Evolutionary conservation across 2,113 vertebrate genomes (phyloP), one percentile per base, ranked within the genome.

Genomic region (Nesogale talazaci): DNA sequence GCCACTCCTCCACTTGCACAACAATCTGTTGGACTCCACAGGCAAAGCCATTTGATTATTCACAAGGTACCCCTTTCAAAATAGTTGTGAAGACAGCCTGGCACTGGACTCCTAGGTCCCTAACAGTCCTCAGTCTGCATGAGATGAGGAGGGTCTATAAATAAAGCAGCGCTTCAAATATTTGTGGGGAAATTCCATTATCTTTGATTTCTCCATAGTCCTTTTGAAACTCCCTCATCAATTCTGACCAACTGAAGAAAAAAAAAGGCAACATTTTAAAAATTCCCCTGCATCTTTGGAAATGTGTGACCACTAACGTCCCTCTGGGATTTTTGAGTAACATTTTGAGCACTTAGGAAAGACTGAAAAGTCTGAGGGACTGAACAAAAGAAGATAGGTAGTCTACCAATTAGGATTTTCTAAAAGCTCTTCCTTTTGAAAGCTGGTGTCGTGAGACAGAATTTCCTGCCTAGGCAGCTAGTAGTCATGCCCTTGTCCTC

Each of bases 171-270:
- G 22, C 59, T 61, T 61, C 59, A 61, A 59, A 61, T 20, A 61
- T 61, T 61, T 61, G 59, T 61, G 59, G 59, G 59, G 22, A 61
- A 61, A 61, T 61, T 61, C 22, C 59, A 61, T 61, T 3, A 61
- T 61, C 59, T 61, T 61, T 61, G 16, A 19, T 20, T 61, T 61
- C 59, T 61, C 17, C 59, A 61, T 19, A 61, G 22, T 20, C 59
- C 22, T 61, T 61, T 22, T 61, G 59, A 61, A 61, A 61, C 22
- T 23, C 59, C 59, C 6, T 61, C 59, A 23, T 61, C 63, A 23
- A 7, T 23, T 75, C 89, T 40, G 59, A 38, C 52, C 65, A 82
- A 83, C 20, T 70, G 42, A 57, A 86, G 91, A 89, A 94, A 89
- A 87, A 61, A 61, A 81, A 11, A 65, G 1, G n/a, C 65, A 78